Base-by-base conservation (phyloP, 2,113 vertebrate genomes). In the Bothrops jararaca region DNA sequence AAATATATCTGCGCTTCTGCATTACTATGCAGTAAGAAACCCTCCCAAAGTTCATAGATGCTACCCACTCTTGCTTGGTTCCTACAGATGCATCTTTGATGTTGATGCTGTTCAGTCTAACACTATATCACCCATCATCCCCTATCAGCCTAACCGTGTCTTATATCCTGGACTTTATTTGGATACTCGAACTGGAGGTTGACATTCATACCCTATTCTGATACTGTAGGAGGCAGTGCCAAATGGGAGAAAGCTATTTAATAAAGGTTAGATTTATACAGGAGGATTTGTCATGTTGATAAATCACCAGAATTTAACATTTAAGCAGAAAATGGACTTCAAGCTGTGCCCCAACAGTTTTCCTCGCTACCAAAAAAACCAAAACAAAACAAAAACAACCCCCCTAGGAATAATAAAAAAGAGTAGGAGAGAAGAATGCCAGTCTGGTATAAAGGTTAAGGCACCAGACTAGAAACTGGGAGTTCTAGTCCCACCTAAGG, bases 271-370 rank as follows among this genome's bases (percentile, higher is more conserved):
- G 60, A n/a, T n/a, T 69, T 69, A 69, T 69, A 69, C 64, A 69
- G 64, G 29, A 34, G 1, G 0, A 56, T 39, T 88, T 1, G 10
- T 92, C 52, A 48, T 88, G 4, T 92, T 88, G 89, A 10, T 2
- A 86, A 94, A 87, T 39, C 88, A 88, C 80, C 0, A 1, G 91
- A 92, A 86, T 89, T 69, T 80, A 95, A 90, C 54, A 95, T 54
- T 90, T 94, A 93, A 45, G 85, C 50, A 48, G 91, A 92, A 94
- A 95, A 96, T 96, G 69, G 54, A 34, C 93, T 91, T 91, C 88
- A 91, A 74, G 96, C 85, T 88, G 86, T 94, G 95, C 90, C 42
- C 56, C 90, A 92, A 89, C 42, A 88, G 88, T 58, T 91, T 64
- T 93, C 93, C 92, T 93, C 34, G n/a, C n/a, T 69, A 69, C 64